Base-by-base conservation (phyloP, 2,888 invertebrate species). In the Lampropteryx suffumata region DNA sequence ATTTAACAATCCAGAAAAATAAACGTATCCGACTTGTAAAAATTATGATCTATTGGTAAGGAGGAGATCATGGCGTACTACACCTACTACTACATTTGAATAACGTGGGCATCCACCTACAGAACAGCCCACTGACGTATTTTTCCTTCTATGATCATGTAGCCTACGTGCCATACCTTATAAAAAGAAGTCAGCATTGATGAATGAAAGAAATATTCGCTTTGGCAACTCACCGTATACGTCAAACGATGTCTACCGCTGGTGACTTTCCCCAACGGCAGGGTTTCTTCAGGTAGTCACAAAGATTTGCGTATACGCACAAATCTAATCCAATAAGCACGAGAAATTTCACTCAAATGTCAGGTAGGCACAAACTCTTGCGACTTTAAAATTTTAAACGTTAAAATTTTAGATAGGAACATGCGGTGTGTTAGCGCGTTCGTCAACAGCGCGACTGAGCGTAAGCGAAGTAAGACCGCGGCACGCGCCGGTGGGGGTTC, bases 21-120 rank as follows among this genome's bases (percentile, higher is more conserved):
- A n/a, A n/a, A n/a, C n/a, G n/a, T n/a, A n/a, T n/a, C n/a, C n/a
- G n/a, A n/a, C n/a, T n/a, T n/a, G n/a, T n/a, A n/a, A n/a, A n/a
- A n/a, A n/a, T n/a, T 12, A 21, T 13, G 14, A 35, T 24, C n/a
- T 13, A 32, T 41, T 30, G 27, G 35, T 39, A 73, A 67, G 74
- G 72, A 76, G 78, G 84, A 71, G 78, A 76, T 69, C 67, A 69
- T 74, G 71, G 71, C 72, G 71, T 78, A 47, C 34, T 34, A 47
- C 52, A 43, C 43, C 83, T 84, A 84, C 82, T 84, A 83, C 84
- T 71, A 74, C 69, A 69, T 78, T 67, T 66, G 71, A 71, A 72
- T 71, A 78, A 87, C 87, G 87, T 87, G 86, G 88, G 88, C 83
- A 74, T 75, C 65, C 86, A 84, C 86, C 88, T 86, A 84, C 84